These are phyloP conservation scores for Anoura caudifer DNA, from an alignment of 2,113 vertebrate species.

Conservation along the genomic window DNA sequence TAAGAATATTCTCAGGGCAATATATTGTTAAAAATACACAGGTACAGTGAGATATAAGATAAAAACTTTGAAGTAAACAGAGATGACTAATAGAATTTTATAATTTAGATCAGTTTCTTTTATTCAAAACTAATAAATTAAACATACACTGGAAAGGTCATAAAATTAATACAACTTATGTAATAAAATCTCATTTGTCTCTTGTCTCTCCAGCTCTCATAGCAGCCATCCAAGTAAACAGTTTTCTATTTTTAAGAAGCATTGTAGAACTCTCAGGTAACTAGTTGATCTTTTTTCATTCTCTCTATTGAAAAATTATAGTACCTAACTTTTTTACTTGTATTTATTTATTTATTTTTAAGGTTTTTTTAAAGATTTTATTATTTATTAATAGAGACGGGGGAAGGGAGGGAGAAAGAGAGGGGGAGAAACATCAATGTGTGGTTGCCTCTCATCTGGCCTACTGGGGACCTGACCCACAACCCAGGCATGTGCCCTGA, in stretches of 20 bases:
- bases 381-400: too few species aligned
- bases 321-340: not conserved
- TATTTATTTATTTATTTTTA: too few species aligned
- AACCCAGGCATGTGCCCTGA: too few species aligned
- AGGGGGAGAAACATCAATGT: too few species aligned
- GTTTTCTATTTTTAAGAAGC: conserved; percentile 83
- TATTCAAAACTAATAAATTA: conserved; percentile 41
- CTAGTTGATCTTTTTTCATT: conserved; percentile 44
- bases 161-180: not conserved
- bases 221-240: conserved; percentile 84
- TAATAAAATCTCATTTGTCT: conserved; percentile 47
- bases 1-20: conserved; percentile 37
- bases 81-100: conserved; percentile 22
- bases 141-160: not conserved
- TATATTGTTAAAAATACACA: conserved; percentile 17
- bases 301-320: conserved; percentile 26
- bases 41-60: conserved; percentile 20
- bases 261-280: conserved; percentile 82
- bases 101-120: not conserved
- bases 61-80: conserved; percentile 13
- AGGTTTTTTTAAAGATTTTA: too few species aligned
- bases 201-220: conserved; percentile 85
- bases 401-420: too few species aligned
- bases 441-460: too few species aligned
- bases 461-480: too few species aligned